A percentile compares a stretch with the other conserved stretches of the same genome.
phyloP scores from a whole-genome alignment of 2,888 invertebrate species.

The Sturmia bella region DNA sequence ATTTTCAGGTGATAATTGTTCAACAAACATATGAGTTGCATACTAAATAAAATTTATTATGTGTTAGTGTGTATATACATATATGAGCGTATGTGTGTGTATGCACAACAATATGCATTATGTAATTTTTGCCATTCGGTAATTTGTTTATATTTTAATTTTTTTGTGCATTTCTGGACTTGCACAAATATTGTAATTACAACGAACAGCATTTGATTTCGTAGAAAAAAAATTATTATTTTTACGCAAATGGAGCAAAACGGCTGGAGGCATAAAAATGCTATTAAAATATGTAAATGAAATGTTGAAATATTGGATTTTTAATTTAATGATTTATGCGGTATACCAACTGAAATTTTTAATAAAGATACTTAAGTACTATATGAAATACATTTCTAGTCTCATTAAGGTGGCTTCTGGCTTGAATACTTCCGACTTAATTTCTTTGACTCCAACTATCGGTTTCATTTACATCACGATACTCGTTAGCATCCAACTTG shows the following conservation, averaged over 20 bases:
- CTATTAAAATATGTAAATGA: slow-evolving; percentile 30
- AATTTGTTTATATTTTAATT: slow-evolving; percentile 48
- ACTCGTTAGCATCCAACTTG: too few species aligned
- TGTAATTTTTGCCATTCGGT: slow-evolving; percentile 54
- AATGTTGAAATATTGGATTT: neutral
- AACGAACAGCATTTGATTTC: slow-evolving; percentile 70
- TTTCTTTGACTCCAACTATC: too few species aligned
- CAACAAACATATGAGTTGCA: slow-evolving; percentile 80
- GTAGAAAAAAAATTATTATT: neutral
- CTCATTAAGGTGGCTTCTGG: too few species aligned
- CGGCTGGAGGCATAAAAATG: slow-evolving; percentile 4
- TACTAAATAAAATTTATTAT: slow-evolving; percentile 78
- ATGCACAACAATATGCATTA: slow-evolving; percentile 60
- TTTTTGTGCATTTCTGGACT: slow-evolving; percentile 75
- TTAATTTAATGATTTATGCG: too few species aligned
- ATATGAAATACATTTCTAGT: too few species aligned
- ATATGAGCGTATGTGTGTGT: slow-evolving; percentile 44
- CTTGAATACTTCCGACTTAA: too few species aligned
- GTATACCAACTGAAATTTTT: too few species aligned
- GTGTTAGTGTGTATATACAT: slow-evolving; percentile 14
- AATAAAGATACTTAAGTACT: too few species aligned
- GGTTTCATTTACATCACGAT: too few species aligned
- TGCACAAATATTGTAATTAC: slow-evolving; percentile 76
- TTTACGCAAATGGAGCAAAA: slow-evolving; percentile 6
- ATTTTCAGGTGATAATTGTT: slow-evolving; percentile 82